Percentiles rank a stretch among this genome's conserved stretches.
These are phyloP conservation scores for Pseudococcus viburni DNA, from an alignment of 2,888 invertebrate species.

Conservation along the genomic window DNA sequence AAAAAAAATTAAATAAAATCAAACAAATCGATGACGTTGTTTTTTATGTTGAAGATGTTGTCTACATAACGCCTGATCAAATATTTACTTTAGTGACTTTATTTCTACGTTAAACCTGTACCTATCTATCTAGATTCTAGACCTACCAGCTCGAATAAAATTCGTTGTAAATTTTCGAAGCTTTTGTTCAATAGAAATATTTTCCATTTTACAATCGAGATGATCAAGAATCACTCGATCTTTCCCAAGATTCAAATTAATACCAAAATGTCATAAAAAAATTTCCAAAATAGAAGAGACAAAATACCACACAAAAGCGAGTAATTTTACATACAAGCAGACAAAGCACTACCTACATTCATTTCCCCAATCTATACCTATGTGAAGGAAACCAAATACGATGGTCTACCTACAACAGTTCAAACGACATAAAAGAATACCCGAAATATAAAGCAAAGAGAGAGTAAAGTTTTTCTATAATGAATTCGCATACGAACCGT, in stretches of 20 bases:
- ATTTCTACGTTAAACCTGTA: not conserved
- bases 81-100: not conserved
- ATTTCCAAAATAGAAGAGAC: not conserved
- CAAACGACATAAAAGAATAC: constrained; percentile 33
- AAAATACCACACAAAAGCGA: not conserved
- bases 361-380: not conserved
- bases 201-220: not conserved
- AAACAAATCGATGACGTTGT: constrained; percentile 3
- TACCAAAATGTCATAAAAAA: no score
- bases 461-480: constrained; percentile 53
- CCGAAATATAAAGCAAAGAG: constrained; percentile 53
- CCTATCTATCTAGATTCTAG: not conserved
- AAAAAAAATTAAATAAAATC: constrained; percentile 8
- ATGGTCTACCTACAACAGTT: not conserved
- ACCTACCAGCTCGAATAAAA: not conserved
- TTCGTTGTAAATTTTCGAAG: not conserved
- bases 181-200: not conserved
- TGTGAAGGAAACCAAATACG: not conserved
- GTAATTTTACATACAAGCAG: not conserved
- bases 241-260: no score
- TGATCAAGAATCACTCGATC: not conserved
- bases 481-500: constrained; percentile 35
- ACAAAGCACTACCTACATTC: constrained; percentile 9
- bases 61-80: constrained; percentile 13
- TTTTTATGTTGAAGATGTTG: constrained; percentile 4